Evolutionary conservation across 2,888 invertebrate genomes (phyloP).

Genomic region (Teleiodes luculella): DNA sequence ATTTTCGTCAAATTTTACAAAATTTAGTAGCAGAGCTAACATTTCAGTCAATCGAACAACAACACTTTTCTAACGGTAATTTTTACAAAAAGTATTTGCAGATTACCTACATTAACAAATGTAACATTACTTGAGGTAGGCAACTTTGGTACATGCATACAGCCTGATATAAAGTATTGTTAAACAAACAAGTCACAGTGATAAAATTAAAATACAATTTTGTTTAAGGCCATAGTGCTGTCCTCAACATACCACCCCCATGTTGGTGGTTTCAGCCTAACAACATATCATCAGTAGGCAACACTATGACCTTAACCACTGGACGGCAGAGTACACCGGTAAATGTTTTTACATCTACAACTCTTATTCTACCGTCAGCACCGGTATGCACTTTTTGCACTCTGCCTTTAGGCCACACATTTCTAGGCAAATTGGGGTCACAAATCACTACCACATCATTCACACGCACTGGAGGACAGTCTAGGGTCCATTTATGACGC

Average conservation of each 20-base stretch:
- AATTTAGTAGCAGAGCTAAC: too few relatives aligned
- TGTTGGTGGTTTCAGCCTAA: not conserved
- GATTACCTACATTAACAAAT: too few relatives aligned
- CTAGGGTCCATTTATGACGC: not conserved
- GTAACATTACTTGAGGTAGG: too few relatives aligned
- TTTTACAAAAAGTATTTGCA: too few relatives aligned
- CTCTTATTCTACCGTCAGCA: slow-evolving; percentile 14
- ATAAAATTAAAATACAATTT: too few relatives aligned
- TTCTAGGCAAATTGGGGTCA: not conserved
- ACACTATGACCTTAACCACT: slow-evolving; percentile 4
- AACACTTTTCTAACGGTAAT: too few relatives aligned
- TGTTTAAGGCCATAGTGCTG: not conserved
- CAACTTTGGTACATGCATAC: too few relatives aligned
- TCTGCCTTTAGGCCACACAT: slow-evolving; percentile 17
- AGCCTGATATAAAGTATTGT: too few relatives aligned
- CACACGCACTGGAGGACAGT: not conserved
- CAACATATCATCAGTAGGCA: not conserved
- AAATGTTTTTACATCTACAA: slow-evolving; percentile 11
- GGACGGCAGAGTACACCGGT: slow-evolving; percentile 14
- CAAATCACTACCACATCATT: not conserved
- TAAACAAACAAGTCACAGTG: too few relatives aligned
- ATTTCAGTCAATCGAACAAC: too few relatives aligned
- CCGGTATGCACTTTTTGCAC: slow-evolving; percentile 11
- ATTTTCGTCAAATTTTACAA: too few relatives aligned
- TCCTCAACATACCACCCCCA: not conserved